phyloP scores from a whole-genome alignment of 2,113 vertebrate species.

The Periophthalmodon schlosseri region DNA sequence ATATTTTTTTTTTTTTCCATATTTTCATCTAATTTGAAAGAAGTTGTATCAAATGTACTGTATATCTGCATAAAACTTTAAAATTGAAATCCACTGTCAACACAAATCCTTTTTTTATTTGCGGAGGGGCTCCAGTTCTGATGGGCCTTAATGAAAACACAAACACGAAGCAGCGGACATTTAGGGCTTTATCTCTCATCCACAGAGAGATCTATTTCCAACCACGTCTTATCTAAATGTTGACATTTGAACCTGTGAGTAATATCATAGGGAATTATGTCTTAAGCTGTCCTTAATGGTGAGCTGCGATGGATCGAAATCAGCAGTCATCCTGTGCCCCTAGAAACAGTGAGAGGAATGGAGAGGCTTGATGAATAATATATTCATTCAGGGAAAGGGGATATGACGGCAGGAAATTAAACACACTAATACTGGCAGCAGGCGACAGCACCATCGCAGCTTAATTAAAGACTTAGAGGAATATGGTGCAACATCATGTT shows the following conservation, averaged over 20 bases:
- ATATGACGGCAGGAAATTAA: conserved; percentile 81
- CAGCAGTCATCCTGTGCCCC: conserved; percentile 50
- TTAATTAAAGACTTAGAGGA: conserved; percentile 79
- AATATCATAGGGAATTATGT: conserved; percentile 65
- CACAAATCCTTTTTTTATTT: conserved; percentile 10
- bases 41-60: not conserved
- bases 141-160: conserved; percentile 41
- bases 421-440: conserved; percentile 71
- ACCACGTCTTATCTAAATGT: conserved; percentile 63
- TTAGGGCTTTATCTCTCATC: conserved; percentile 42
- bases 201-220: conserved; percentile 26
- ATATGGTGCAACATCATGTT: conserved; percentile 57
- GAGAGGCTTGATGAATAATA: conserved; percentile 77
- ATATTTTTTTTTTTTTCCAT: too few relatives aligned
- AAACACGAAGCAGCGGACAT: conserved; percentile 31
- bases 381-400: conserved; percentile 60
- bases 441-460: conserved; percentile 69
- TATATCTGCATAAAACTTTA: not conserved
- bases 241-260: conserved; percentile 69
- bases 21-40: too few relatives aligned
- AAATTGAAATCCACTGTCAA: not conserved
- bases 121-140: conserved; percentile 27
- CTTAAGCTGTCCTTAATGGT: conserved; percentile 60
- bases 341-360: conserved; percentile 55
- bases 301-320: conserved; percentile 51